Evolutionary conservation across 2,797 vertebrate species (phyloP).

Genomic region (Rhinella marina): DNA sequence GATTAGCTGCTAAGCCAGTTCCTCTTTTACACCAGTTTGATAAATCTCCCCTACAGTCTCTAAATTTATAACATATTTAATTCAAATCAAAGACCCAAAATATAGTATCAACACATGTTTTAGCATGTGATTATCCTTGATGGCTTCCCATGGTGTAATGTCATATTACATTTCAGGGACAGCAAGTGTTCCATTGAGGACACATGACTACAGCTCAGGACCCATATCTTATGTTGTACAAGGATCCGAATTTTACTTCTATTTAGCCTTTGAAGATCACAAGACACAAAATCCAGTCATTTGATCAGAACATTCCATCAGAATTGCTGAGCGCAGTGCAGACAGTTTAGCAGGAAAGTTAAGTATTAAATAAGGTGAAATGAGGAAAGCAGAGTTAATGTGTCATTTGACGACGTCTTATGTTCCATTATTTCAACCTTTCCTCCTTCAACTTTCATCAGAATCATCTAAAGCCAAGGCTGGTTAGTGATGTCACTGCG

Average conservation of each 20-base stretch:
- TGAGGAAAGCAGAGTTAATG: constrained; percentile 56
- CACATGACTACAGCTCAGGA: neutral
- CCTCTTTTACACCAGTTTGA: too few species aligned
- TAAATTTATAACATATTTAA: constrained; percentile 1
- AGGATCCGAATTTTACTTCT: constrained; percentile 25
- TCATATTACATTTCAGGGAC: constrained; percentile 12
- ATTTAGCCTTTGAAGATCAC: constrained; percentile 39
- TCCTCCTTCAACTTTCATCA: constrained; percentile 40
- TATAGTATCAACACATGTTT: neutral
- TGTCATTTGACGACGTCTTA: constrained; percentile 43
- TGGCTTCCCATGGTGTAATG: constrained; percentile 28
- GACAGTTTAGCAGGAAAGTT: constrained; percentile 52
- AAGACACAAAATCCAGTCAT: constrained; percentile 42
- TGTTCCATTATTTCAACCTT: constrained; percentile 51
- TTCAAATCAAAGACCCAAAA: neutral
- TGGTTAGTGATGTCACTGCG: neutral
- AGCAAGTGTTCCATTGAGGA: constrained; percentile 1
- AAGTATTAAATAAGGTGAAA: constrained; percentile 60
- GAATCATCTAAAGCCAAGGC: constrained; percentile 16
- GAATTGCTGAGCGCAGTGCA: constrained; percentile 49
- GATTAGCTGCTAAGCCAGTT: too few species aligned
- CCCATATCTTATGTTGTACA: constrained; percentile 9
- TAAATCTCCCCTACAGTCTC: too few species aligned
- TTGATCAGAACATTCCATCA: constrained; percentile 47
- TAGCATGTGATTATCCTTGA: neutral